Percentiles rank a stretch among this genome's conserved stretches.
Evolutionary conservation across 2,888 invertebrate genomes (phyloP).

Genomic region (Suillia variegata): DNA sequence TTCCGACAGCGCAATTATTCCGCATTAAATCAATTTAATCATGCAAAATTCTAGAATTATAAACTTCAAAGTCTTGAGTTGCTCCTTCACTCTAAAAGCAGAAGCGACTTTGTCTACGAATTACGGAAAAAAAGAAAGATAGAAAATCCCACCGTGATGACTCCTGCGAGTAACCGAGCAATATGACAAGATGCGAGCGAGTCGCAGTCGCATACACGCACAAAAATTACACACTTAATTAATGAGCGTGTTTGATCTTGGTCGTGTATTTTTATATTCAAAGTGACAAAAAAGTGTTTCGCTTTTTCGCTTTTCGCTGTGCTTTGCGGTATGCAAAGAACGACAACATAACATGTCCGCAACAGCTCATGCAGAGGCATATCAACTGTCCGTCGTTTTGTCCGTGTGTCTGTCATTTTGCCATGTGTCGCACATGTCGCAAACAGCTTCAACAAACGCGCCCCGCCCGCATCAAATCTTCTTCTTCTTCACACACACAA

Average conservation of each 20-base stretch:
- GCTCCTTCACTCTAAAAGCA: neutral
- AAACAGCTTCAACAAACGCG: too few relatives aligned
- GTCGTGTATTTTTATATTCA: neutral
- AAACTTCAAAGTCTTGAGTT: conserved; percentile 3
- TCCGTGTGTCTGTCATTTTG: neutral
- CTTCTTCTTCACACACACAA: too few relatives aligned
- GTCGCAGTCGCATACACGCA: neutral
- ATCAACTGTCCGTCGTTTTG: neutral
- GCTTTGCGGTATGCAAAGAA: neutral
- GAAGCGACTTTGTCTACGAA: neutral
- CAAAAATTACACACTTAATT: conserved; percentile 57
- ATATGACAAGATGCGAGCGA: too few relatives aligned
- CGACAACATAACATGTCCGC: neutral
- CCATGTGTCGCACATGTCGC: neutral
- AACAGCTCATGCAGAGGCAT: neutral
- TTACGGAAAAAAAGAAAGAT: neutral
- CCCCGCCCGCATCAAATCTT: too few relatives aligned
- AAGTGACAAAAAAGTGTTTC: too few relatives aligned
- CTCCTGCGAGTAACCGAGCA: too few relatives aligned
- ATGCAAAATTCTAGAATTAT: neutral
- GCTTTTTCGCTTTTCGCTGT: too few relatives aligned
- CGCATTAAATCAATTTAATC: conserved; percentile 3
- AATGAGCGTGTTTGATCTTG: conserved; percentile 55
- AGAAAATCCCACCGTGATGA: conserved; percentile 4
- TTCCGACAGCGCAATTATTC: too few relatives aligned